Evolutionary conservation across 2,797 vertebrate species (phyloP), one percentile per base, ranked within the genome.

Genomic region (Falco concolor): DNA sequence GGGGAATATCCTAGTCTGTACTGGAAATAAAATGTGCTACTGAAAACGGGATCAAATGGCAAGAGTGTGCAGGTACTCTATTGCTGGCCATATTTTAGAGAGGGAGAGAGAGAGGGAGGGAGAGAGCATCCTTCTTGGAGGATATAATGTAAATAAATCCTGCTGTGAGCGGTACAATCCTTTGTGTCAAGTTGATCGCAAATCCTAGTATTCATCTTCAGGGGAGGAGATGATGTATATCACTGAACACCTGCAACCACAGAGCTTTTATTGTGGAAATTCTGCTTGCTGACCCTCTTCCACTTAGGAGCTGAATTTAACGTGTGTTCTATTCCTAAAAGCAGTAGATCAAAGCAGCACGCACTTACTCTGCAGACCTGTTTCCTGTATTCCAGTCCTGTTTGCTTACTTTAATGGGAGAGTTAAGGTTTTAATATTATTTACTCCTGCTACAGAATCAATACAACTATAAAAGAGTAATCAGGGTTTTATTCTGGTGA

Each of bases 181-280:
- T 98, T 96, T 98, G 97, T 98, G 98, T 98, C 98, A 99, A 99
- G 98, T 98, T 98, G 96, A 98, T 99, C 97, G 97, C 98, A 99
- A 98, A 98, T 98, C 97, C 96, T 97, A 97, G 97, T 90, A 96
- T 98, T 98, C 97, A 97, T 97, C 98, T 98, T 98, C 97, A 97
- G 96, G 87, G 95, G 97, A 98, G 97, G 98, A 98, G 98, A 98
- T 95, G 97, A 97, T 98, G 97, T 98, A 97, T 98, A 97, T 98
- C 98, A 98, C 98, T 98, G 98, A 98, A 97, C 98, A 98, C 95
- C 95, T 98, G 64, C 98, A 98, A 97, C 98, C 97, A 97, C 89
- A 97, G 97, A 97, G 85, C 95, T 98, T 98, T 95, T 98, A 91
- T 97, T 96, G 95, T 97, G 92, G 89, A 96, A 95, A 95, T 96